phyloP scores from a whole-genome alignment of 2,797 vertebrate species.

The Gambelia wislizenii region DNA sequence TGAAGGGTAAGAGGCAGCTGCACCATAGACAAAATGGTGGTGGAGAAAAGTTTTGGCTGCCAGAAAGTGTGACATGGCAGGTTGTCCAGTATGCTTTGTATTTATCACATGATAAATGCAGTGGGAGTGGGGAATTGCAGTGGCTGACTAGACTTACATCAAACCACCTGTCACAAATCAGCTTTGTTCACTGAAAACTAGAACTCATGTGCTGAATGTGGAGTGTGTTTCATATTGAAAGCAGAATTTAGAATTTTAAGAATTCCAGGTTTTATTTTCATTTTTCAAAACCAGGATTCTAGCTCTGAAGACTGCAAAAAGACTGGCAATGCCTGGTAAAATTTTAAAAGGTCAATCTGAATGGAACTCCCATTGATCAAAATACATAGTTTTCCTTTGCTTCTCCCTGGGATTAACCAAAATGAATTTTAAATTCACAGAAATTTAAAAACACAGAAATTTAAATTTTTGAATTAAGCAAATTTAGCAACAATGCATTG shows the following conservation, averaged over 20 bases:
- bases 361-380: not conserved
- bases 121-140: too few relatives aligned
- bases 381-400: not conserved
- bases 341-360: not conserved
- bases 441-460: too few relatives aligned
- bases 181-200: slow-evolving; percentile 9
- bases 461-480: too few relatives aligned
- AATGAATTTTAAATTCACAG: too few relatives aligned
- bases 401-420: not conserved
- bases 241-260: not conserved
- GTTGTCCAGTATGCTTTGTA: slow-evolving; percentile 3
- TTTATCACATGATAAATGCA: not conserved
- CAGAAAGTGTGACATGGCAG: slow-evolving; percentile 55
- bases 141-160: not conserved
- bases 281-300: not conserved
- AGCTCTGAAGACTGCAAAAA: not conserved
- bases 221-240: not conserved
- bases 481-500: too few relatives aligned
- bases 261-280: not conserved
- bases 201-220: not conserved
- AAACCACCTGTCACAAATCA: slow-evolving; percentile 13
- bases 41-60: slow-evolving; percentile 51
- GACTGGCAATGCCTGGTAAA: not conserved
- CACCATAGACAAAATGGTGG: slow-evolving; percentile 56
- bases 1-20: slow-evolving; percentile 69